Percentiles rank a stretch among this genome's conserved stretches.
Evolutionary conservation across 1,140 invertebrate genomes (phyloP).

Genomic region (Gonatopus flavifemur): DNA sequence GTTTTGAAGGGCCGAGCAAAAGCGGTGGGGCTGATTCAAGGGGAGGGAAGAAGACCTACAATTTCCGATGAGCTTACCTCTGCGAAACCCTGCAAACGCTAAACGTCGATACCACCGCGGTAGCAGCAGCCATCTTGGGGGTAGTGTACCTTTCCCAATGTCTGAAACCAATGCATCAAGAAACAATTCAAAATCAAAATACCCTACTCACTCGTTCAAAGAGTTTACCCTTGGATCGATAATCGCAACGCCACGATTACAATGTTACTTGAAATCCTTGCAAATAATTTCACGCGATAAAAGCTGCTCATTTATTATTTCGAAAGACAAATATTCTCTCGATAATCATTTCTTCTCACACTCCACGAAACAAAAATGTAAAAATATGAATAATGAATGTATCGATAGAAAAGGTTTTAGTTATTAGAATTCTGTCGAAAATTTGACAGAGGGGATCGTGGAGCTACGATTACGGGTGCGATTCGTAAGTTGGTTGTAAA

Average conservation of each 20-base stretch:
- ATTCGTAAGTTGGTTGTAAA: too few species aligned
- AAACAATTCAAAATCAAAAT: constrained; percentile 40
- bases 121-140: constrained; percentile 56
- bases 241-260: too few species aligned
- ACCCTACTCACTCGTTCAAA: too few species aligned
- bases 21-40: constrained; percentile 39
- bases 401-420: too few species aligned
- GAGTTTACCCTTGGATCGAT: too few species aligned
- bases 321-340: background rate
- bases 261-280: too few species aligned
- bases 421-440: too few species aligned
- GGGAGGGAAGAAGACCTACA: constrained; percentile 57
- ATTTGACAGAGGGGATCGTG: too few species aligned
- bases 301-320: constrained; percentile 7
- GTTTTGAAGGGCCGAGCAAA: constrained; percentile 49
- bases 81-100: constrained; percentile 53
- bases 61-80: constrained; percentile 60
- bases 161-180: constrained; percentile 41
- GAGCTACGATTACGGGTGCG: too few species aligned
- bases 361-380: too few species aligned
- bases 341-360: background rate
- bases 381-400: too few species aligned
- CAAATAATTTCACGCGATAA: constrained; percentile 25
- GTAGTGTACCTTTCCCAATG: constrained; percentile 44
- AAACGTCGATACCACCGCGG: constrained; percentile 58